A percentile compares a stretch with the other conserved stretches of the same genome.
These are phyloP conservation scores for Halictus ligatus DNA, from an alignment of 2,888 invertebrate species.

Conservation along the genomic window DNA sequence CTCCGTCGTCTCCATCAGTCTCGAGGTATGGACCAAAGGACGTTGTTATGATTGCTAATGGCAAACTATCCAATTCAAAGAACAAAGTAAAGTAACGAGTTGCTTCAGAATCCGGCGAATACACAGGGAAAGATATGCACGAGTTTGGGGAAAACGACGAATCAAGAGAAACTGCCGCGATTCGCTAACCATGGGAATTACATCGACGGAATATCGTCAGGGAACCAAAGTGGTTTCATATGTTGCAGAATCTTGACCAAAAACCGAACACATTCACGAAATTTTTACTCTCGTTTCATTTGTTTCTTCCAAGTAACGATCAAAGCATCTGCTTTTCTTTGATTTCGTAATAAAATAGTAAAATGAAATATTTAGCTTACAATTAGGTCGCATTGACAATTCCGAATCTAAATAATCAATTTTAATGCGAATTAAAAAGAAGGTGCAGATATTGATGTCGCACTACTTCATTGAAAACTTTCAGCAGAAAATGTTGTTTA, in stretches of 20 bases:
- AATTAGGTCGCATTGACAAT: background rate
- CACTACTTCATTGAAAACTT: background rate
- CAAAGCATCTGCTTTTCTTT: background rate
- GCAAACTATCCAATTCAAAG: conserved; percentile 83
- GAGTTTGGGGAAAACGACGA: conserved; percentile 53
- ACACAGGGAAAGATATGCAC: conserved; percentile 61
- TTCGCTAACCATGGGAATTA: conserved; percentile 76
- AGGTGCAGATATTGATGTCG: background rate
- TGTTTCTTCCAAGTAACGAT: background rate
- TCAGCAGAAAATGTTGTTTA: background rate
- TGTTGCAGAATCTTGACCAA: conserved; percentile 34
- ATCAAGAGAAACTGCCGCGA: conserved; percentile 71
- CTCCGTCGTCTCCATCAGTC: conserved; percentile 70
- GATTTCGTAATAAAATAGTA: background rate
- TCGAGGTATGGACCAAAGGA: conserved; percentile 75
- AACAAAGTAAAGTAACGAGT: conserved; percentile 83
- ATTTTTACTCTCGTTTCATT: background rate
- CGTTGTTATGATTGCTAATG: conserved; percentile 83
- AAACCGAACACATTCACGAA: background rate
- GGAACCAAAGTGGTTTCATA: conserved; percentile 60
- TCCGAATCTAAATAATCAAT: background rate
- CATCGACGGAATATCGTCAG: conserved; percentile 54
- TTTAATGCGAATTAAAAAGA: background rate
- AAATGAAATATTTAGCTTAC: no score
- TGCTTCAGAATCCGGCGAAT: conserved; percentile 72